A percentile compares a stretch with the other conserved stretches of the same genome.
phyloP scores from a whole-genome alignment of 2,888 invertebrate species.

The Anorthoa munda region DNA sequence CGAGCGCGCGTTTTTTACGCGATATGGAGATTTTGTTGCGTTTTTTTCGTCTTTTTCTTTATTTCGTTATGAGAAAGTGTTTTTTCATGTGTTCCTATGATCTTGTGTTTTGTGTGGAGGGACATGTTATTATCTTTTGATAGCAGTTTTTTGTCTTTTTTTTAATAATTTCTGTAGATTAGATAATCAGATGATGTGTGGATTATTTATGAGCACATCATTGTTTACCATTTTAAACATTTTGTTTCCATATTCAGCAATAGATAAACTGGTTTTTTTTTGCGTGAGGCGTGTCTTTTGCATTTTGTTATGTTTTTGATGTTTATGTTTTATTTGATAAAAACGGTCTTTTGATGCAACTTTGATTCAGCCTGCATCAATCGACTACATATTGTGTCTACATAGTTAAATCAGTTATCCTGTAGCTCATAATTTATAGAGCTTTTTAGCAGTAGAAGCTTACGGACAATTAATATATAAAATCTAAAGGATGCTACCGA shows the following conservation, averaged over 20 bases:
- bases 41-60: conserved; percentile 63
- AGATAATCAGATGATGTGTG: not conserved
- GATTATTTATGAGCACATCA: conserved; percentile 1
- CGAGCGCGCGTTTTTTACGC: conserved; percentile 80
- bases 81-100: conserved; percentile 85
- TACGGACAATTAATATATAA: too few relatives aligned
- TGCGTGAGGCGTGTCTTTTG: not conserved
- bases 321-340: too few relatives aligned
- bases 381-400: not conserved
- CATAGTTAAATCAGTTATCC: not conserved
- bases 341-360: not conserved
- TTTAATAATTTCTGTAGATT: not conserved
- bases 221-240: not conserved
- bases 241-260: not conserved
- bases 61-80: conserved; percentile 83
- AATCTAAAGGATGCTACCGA: too few relatives aligned
- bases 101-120: conserved; percentile 50
- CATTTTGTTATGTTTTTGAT: too few relatives aligned
- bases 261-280: not conserved
- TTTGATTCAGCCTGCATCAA: not conserved
- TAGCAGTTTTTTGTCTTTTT: not conserved
- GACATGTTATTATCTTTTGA: conserved; percentile 50
- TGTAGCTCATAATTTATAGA: not conserved
- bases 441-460: too few relatives aligned
- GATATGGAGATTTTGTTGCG: conserved; percentile 75